phyloP scores from a whole-genome alignment of 2,888 invertebrate genomes.

The Cataglyphis rosenhaueri region DNA sequence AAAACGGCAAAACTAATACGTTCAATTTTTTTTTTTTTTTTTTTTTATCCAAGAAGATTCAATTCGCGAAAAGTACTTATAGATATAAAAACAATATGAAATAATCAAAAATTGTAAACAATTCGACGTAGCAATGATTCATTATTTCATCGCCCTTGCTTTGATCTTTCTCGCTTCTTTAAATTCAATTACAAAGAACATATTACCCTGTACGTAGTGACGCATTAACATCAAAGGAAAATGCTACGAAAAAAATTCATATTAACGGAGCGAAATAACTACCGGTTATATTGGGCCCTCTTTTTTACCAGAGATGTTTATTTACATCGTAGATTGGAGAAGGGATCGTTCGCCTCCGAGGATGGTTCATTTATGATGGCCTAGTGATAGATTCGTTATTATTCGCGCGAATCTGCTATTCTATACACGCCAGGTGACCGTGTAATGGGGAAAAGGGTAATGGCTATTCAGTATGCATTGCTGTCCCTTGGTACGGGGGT shows the following conservation, averaged over 20 bases:
- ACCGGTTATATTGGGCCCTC: background rate
- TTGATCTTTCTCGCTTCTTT: background rate
- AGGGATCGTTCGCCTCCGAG: background rate
- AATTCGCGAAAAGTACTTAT: background rate
- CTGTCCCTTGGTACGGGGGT: constrained; percentile 80
- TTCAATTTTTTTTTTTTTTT: constrained; percentile 26
- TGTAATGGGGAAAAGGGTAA: constrained; percentile 81
- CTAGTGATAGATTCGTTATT: constrained; percentile 81
- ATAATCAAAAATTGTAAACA: background rate
- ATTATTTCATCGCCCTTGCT: background rate
- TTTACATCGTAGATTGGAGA: background rate
- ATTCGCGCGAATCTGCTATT: constrained; percentile 76
- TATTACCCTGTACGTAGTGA: background rate
- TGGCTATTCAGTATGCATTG: constrained; percentile 85
- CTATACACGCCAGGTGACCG: constrained; percentile 80
- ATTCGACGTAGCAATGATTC: background rate
- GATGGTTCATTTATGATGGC: constrained; percentile 60
- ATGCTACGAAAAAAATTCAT: background rate
- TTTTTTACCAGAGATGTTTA: background rate
- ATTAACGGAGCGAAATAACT: background rate
- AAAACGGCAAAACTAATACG: background rate
- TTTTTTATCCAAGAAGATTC: constrained; percentile 54
- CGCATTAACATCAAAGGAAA: background rate
- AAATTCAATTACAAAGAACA: constrained; percentile 3
- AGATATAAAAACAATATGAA: background rate